Evolutionary conservation across 2,888 invertebrate species (phyloP), one percentile per base, ranked within the genome.

Genomic region (Formica aserva): DNA sequence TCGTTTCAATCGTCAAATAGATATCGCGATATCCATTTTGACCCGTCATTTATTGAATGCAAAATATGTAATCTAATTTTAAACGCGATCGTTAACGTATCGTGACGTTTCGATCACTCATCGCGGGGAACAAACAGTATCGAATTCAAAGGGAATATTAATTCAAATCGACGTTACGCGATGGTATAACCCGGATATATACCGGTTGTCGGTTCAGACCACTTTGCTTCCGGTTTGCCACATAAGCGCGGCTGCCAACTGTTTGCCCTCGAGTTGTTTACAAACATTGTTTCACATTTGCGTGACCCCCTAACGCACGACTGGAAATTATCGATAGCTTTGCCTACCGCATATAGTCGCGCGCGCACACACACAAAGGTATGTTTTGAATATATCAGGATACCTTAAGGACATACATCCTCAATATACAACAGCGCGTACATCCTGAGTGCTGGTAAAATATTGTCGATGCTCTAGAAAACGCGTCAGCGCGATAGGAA

Each of bases 231-330:
- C 86, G 82, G 89, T 89, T 86, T 75, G 66, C 84, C 78, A 74
- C 66, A 86, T 87, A 86, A 89, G 66, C 88, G 82, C 65, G 65
- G 82, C 62, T 52, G 48, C 60, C 66, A 55, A 80, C 65, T 86
- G 83, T 89, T 89, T 90, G 84, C 85, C 38, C 55, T 29, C 32
- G 63, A 82, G 66, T 82, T 88, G 85, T 87, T 88, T 89, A 85
- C 88, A 85, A 88, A 85, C 84, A 87, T 74, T 82, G 90, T 83
- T 89, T 85, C 85, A 78, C 84, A 85, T 90, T 88, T 88, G 84
- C 78, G 85, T 81, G 67, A 66, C 71, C 57, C 35, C 11, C 52
- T 18, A 81, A 69, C 55, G 66, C 75, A 83, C 52, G 74, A 67
- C 67, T 81, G 84, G 69, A 32, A 84, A 90, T 84, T 77, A 85